Base-by-base conservation (phyloP, 2,888 invertebrate species). In the Machimus atricapillus region DNA sequence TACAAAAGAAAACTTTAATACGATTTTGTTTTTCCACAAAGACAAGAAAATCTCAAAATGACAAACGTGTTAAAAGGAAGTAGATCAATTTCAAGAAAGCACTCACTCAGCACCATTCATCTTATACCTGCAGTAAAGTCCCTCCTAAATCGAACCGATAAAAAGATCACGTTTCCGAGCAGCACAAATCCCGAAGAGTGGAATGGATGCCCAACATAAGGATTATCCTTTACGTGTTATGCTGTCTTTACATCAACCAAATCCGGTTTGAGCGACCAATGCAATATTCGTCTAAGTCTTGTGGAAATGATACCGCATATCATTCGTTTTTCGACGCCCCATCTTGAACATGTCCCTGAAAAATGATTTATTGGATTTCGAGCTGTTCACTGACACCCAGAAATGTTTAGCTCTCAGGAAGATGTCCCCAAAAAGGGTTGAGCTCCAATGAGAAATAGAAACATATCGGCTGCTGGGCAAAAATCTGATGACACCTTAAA, bases 301-400 rank as follows among this genome's bases (percentile, higher is more conserved):
- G 66, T 66, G 34, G n/a, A 76, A 34, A 76, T 37, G 34, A 76
- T n/a, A 34, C 37, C 76, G 16, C 37, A 76, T 34, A 76, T 37
- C 76, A 34, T 34, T 16, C 37, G 14, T 76, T 19, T 3, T 23
- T 66, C 27, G 66, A 66, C 27, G 66, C 16, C 76, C 37, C 37
- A 37, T 76, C 27, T 76, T 7, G 37, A 76, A 76, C 76, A n/a
- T 76, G 76, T 76, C 31, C 37, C 34, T 37, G 2, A 66, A 14
- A 76, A 76, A 76, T 76, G 34, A 76, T 76, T 76, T 76, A 76
- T 76, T 76, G 76, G 27, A 76, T 37, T n/a, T n/a, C 76, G 14
- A 19, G 34, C 34, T 34, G 34, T 37, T 16, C 76, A 37, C 34
- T n/a, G 76, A 34, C 34, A 76, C n/a, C 76, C 76, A 8, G 27